A percentile compares a stretch with the other conserved stretches of the same genome.
These are phyloP conservation scores for Zaprionus taronus DNA, from an alignment of 1,140 invertebrate genomes.

Conservation along the genomic window DNA sequence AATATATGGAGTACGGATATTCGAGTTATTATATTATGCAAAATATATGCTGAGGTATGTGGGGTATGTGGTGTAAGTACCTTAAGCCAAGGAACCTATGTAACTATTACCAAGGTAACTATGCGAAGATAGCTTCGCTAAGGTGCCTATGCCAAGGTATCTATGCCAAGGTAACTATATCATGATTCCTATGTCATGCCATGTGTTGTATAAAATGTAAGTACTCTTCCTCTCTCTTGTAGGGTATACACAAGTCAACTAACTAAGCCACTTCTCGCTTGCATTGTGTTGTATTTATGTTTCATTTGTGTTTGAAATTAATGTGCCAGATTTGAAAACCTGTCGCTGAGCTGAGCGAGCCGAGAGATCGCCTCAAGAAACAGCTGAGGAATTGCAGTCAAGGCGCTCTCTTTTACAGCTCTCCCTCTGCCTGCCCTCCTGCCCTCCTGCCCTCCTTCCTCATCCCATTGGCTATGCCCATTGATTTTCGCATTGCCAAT, in stretches of 20 bases:
- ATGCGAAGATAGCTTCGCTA: too few relatives aligned
- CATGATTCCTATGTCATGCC: too few relatives aligned
- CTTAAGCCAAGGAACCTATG: too few relatives aligned
- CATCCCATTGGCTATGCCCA: conserved; percentile 44
- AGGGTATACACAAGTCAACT: conserved; percentile 47
- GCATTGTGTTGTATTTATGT: conserved; percentile 68
- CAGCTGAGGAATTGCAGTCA: conserved; percentile 60
- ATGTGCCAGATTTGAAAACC: conserved; percentile 47
- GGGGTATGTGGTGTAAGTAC: too few relatives aligned
- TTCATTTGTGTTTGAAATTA: conserved; percentile 77
- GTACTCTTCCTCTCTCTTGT: too few relatives aligned
- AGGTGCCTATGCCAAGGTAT: too few relatives aligned
- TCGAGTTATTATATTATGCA: too few relatives aligned
- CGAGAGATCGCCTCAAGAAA: conserved; percentile 66
- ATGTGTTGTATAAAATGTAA: too few relatives aligned
- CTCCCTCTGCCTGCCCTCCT: background rate
- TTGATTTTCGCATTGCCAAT: conserved; percentile 60
- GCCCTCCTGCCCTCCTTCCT: conserved; percentile 3
- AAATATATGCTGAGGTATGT: too few relatives aligned
- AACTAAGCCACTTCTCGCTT: background rate
- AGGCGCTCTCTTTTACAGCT: conserved; percentile 32
- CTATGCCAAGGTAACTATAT: too few relatives aligned
- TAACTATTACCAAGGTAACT: too few relatives aligned
- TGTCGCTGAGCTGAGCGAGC: conserved; percentile 60
- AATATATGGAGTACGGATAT: too few relatives aligned